Conservation (phyloP, 2,888 invertebrate genomes). For the Dioctria linearis region DNA sequence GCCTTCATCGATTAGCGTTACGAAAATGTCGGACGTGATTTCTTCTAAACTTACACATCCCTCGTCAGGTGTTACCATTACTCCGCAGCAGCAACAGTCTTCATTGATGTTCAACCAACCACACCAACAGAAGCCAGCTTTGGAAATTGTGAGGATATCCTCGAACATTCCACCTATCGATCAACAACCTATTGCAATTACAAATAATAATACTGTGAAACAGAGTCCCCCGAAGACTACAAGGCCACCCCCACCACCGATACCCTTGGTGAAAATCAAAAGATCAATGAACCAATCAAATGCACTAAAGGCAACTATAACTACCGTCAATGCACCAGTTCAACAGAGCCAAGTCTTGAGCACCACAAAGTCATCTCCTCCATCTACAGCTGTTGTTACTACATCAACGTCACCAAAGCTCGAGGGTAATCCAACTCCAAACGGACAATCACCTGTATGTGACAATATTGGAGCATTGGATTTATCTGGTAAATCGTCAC, state of each 20-base stretch:
- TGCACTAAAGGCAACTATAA: constrained; percentile 60
- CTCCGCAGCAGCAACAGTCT: constrained; percentile 56
- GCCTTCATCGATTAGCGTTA: constrained; percentile 67
- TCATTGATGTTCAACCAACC: constrained; percentile 57
- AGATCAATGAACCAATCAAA: constrained; percentile 65
- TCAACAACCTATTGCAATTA: constrained; percentile 56
- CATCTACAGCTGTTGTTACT: background rate
- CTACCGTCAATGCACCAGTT: constrained; percentile 59
- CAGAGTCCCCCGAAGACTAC: constrained; percentile 64
- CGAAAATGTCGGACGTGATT: constrained; percentile 54
- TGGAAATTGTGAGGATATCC: constrained; percentile 67
- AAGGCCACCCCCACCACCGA: constrained; percentile 73
- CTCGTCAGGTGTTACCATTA: constrained; percentile 60
- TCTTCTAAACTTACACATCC: constrained; percentile 7
- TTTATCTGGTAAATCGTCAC: constrained; percentile 71
- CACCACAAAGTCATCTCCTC: background rate
- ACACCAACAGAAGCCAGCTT: constrained; percentile 62
- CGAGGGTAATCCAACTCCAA: constrained; percentile 61
- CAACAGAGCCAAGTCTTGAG: constrained; percentile 61
- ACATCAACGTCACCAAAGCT: constrained; percentile 58
- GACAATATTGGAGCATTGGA: constrained; percentile 74
- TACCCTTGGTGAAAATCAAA: constrained; percentile 72
- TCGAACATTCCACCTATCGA: constrained; percentile 61
- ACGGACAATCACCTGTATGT: constrained; percentile 65
- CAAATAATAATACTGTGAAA: constrained; percentile 58